Percentiles rank a stretch among this genome's conserved stretches.
phyloP scores from a whole-genome alignment of 1,140 invertebrate species.

The Scaptodrosophila lebanonensis region DNA sequence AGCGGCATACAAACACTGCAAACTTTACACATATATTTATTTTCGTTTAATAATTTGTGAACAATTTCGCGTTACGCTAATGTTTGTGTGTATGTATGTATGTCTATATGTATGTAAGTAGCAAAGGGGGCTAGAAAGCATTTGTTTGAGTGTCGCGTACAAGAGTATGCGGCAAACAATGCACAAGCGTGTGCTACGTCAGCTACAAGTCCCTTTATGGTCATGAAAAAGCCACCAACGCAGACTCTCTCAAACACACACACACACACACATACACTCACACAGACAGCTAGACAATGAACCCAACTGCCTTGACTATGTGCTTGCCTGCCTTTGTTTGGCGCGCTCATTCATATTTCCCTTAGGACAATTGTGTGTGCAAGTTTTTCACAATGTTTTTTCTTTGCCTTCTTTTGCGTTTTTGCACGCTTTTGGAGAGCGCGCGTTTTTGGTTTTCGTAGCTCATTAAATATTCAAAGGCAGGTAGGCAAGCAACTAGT shows the following conservation, averaged over 20 bases:
- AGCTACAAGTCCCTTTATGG: slow-evolving; percentile 57
- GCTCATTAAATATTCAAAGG: slow-evolving; percentile 67
- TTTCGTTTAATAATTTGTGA: slow-evolving; percentile 67
- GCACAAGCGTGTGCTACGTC: no score
- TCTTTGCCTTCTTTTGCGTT: not conserved
- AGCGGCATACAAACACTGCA: slow-evolving; percentile 3
- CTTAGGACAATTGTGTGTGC: slow-evolving; percentile 51
- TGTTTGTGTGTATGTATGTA: no score
- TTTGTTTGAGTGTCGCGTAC: no score
- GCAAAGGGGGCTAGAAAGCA: no score
- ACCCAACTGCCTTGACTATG: slow-evolving; percentile 39
- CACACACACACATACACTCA: not conserved
- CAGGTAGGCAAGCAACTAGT: slow-evolving; percentile 27
- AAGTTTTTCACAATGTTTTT: slow-evolving; percentile 27
- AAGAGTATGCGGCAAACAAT: no score
- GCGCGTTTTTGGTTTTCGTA: slow-evolving; percentile 22
- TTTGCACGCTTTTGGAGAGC: slow-evolving; percentile 1
- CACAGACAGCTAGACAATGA: slow-evolving; percentile 15
- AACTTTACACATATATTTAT: slow-evolving; percentile 39
- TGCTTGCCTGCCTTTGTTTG: slow-evolving; percentile 22
- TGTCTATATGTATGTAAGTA: no score
- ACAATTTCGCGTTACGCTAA: slow-evolving; percentile 44
- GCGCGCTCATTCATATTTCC: slow-evolving; percentile 64
- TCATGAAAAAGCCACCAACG: slow-evolving; percentile 51
- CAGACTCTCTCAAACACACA: slow-evolving; percentile 8